phyloP scores from a whole-genome alignment of 2,888 invertebrate genomes.

The Encarsia formosa region DNA sequence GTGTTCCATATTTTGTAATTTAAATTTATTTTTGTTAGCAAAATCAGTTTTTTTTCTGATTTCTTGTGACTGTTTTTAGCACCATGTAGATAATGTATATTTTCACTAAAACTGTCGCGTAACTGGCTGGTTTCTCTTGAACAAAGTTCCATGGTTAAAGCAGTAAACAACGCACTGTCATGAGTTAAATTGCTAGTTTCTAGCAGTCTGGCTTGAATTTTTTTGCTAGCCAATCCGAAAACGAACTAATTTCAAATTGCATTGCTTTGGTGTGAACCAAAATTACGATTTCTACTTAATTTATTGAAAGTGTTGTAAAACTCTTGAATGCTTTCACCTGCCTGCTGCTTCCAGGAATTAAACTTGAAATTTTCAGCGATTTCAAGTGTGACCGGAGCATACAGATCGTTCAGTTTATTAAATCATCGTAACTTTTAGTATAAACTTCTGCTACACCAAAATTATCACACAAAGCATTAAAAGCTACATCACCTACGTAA shows the following conservation, averaged over 20 bases:
- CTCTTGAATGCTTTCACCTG: not conserved
- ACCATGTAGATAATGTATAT: not conserved
- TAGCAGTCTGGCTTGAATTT: not conserved
- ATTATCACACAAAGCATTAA: not conserved
- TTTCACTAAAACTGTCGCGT: not conserved
- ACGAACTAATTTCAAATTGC: not conserved
- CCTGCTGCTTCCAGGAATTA: not conserved
- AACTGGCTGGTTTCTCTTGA: not conserved
- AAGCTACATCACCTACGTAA: not conserved
- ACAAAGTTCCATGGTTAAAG: not conserved
- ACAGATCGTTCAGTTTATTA: not conserved
- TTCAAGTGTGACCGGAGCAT: not conserved
- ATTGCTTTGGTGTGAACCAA: not conserved
- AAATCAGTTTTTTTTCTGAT: not conserved
- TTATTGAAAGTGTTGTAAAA: not conserved
- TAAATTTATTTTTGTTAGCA: not conserved
- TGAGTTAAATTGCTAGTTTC: not conserved
- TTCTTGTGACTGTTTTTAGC: not conserved
- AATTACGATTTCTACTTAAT: not conserved
- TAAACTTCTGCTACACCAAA: not conserved
- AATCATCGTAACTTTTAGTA: not conserved
- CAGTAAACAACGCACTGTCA: not conserved
- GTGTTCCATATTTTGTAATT: not conserved
- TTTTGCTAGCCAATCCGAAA: not conserved
- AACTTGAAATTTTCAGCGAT: conserved; percentile 1